Percentiles rank a stretch among this genome's conserved stretches.
phyloP scores from a whole-genome alignment of 2,888 invertebrate genomes.

The Tetropium fuscum region DNA sequence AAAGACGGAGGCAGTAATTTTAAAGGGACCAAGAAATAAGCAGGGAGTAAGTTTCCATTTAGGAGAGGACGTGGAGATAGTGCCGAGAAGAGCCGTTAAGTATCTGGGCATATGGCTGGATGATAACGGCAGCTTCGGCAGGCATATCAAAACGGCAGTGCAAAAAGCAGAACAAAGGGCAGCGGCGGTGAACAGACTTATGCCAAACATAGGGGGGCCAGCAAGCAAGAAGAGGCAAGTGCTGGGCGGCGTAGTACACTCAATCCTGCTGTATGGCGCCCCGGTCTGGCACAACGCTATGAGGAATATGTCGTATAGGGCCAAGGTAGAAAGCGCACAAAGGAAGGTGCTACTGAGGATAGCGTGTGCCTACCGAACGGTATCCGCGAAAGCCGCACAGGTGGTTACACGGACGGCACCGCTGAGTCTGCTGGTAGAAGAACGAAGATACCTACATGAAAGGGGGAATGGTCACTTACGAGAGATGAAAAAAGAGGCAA shows the following conservation, averaged over 20 bases:
- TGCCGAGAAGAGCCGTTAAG: slow-evolving; percentile 1
- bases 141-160: slow-evolving; percentile 5
- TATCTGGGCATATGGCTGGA: slow-evolving; percentile 29
- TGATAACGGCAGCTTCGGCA: background rate
- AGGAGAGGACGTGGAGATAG: background rate
- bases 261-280: slow-evolving; percentile 28
- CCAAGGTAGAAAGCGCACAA: background rate
- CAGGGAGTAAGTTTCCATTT: background rate
- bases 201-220: slow-evolving; percentile 29
- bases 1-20: slow-evolving; percentile 29
- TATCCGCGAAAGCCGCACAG: slow-evolving; percentile 4
- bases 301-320: background rate
- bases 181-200: slow-evolving; percentile 10
- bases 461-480: background rate
- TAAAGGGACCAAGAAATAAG: slow-evolving; percentile 16
- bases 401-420: background rate
- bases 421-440: background rate
- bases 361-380: slow-evolving; percentile 20
- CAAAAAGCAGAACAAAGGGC: slow-evolving; percentile 13
- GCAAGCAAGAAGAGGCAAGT: slow-evolving; percentile 15
- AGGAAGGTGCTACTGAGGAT: slow-evolving; percentile 18
- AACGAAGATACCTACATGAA: background rate
- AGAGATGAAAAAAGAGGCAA: background rate
- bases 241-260: background rate
- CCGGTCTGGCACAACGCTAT: slow-evolving; percentile 29